phyloP scores from a whole-genome alignment of 2,888 invertebrate species.

The Phoronis australis region DNA sequence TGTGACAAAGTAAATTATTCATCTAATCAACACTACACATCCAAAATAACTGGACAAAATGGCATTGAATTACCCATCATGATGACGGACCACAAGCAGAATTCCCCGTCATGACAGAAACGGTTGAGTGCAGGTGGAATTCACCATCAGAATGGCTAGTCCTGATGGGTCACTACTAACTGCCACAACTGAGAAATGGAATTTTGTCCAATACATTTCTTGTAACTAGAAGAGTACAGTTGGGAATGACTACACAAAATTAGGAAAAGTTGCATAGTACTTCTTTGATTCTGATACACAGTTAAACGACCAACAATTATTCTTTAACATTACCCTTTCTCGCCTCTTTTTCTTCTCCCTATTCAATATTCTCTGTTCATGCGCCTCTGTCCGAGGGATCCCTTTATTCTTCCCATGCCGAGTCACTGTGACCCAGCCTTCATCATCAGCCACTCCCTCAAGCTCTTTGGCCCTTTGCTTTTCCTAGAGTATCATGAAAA shows the following conservation, averaged over 20 bases:
- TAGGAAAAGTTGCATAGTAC: no score
- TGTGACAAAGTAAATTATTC: no score
- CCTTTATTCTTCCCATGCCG: conserved; percentile 64
- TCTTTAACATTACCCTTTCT: conserved; percentile 56
- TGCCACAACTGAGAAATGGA: not conserved
- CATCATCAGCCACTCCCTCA: conserved; percentile 64
- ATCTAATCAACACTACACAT: no score
- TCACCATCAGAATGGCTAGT: no score
- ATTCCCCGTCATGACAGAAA: no score
- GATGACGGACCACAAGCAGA: no score
- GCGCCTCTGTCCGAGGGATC: conserved; percentile 70
- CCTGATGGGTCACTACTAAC: not conserved
- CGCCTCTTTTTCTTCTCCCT: conserved; percentile 57
- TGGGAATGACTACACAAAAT: conserved; percentile 6
- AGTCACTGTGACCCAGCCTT: conserved; percentile 85
- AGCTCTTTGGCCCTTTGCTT: conserved; percentile 59
- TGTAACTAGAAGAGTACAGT: not conserved
- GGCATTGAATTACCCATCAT: no score
- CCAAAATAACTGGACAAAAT: no score
- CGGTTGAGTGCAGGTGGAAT: no score
- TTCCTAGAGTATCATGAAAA: conserved; percentile 25
- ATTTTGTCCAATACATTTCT: not conserved
- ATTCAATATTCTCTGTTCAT: conserved; percentile 58
- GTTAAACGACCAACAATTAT: conserved; percentile 1
- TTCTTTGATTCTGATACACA: conserved; percentile 9